These are phyloP conservation scores for Leuciscus idus DNA, from an alignment of 2,113 vertebrate species.

Conservation along the genomic window DNA sequence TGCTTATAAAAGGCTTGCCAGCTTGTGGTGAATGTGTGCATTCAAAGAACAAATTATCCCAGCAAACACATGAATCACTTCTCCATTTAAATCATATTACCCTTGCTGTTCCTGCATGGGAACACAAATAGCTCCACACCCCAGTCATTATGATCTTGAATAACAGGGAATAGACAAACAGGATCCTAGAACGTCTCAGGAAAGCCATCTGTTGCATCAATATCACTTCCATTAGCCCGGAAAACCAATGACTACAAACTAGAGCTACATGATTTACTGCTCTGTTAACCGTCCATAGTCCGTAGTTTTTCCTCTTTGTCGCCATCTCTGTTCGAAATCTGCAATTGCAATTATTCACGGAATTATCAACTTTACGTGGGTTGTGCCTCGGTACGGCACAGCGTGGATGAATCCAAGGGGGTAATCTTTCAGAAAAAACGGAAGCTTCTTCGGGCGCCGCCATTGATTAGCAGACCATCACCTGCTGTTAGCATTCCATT, in stretches of 20 bases:
- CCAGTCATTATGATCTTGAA: not conserved
- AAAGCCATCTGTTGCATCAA: constrained; percentile 5
- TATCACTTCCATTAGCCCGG: not conserved
- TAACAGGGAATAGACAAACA: not conserved
- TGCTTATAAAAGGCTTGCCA: not conserved
- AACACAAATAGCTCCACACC: constrained; percentile 27
- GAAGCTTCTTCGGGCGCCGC: too few species aligned
- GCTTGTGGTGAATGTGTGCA: not conserved
- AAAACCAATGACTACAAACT: not conserved
- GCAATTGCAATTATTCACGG: too few species aligned
- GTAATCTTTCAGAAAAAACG: too few species aligned
- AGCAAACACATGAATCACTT: constrained; percentile 1
- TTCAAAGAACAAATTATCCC: constrained; percentile 3
- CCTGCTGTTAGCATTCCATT: too few species aligned
- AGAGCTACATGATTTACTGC: not conserved
- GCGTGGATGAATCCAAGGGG: too few species aligned
- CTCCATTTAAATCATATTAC: constrained; percentile 13
- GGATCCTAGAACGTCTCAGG: constrained; percentile 12
- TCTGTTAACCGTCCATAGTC: not conserved
- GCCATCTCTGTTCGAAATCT: too few species aligned
- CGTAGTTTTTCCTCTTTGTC: too few species aligned
- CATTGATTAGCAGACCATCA: too few species aligned
- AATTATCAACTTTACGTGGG: too few species aligned
- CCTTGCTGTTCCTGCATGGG: constrained; percentile 12
- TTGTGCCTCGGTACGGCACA: too few species aligned